Evolutionary conservation across 2,113 vertebrate species (phyloP).

Genomic region (Ginglymostoma cirratum): DNA sequence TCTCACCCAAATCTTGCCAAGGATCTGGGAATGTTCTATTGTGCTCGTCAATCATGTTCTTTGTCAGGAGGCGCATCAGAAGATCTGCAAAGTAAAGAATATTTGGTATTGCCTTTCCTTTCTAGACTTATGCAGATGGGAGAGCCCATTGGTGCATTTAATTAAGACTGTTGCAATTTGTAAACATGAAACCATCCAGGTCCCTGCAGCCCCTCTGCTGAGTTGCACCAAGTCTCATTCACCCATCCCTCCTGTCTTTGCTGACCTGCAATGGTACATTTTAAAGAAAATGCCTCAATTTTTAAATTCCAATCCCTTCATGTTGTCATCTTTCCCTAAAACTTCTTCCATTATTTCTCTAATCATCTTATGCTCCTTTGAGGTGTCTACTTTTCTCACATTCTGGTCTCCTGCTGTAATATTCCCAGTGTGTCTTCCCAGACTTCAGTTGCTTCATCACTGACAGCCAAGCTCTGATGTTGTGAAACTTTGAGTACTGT

Average conservation of each 20-base stretch:
- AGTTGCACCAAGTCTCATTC: not conserved
- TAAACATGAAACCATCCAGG: not conserved
- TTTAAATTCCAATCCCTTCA: no score
- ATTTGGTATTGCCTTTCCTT: not conserved
- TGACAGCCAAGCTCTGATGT: no score
- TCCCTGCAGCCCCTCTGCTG: not conserved
- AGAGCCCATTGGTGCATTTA: not conserved
- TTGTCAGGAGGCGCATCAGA: not conserved
- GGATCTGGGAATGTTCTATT: conserved; percentile 54
- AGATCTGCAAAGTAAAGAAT: not conserved
- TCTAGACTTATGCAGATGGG: not conserved
- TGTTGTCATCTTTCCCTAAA: no score
- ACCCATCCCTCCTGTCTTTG: not conserved
- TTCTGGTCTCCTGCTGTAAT: no score
- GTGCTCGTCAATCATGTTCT: conserved; percentile 50
- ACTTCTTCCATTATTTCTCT: no score
- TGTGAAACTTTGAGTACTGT: no score
- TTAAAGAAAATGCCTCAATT: not conserved
- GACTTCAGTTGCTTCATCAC: no score
- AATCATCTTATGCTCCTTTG: no score
- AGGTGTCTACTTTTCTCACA: no score
- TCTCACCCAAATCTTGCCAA: conserved; percentile 40
- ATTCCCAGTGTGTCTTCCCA: no score
- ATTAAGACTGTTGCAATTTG: not conserved
- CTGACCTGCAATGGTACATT: no score